Base-by-base conservation (phyloP, 1,140 invertebrate species). In the Drosophila erecta region DNA sequence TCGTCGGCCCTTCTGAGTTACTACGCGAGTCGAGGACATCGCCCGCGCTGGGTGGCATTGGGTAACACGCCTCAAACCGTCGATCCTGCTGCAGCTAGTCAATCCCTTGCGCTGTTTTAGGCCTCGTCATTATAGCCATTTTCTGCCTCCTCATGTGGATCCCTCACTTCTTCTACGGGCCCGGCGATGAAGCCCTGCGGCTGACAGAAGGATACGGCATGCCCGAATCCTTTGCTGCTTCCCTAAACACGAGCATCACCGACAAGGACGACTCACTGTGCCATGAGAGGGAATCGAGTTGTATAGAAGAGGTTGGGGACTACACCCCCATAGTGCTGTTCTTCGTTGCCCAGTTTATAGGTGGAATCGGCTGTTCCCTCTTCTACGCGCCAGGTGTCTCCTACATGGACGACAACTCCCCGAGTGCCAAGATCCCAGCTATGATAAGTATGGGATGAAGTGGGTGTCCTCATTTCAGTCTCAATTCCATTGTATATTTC, bases 141-240 rank as follows among this genome's bases (percentile, higher is more conserved):
- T 96, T 95, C 74, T 96, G 95, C 81, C 93, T 96, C 57, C 78
- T 96, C 46, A 95, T 94, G 54, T 94, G 95, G 57, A 73, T 95
- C 3, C 96, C 96, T 4, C 96, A 96, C 75, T 94, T 96, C 38
- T 91, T 97, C 14, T 97, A 96, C 77, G 95, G 95, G 0, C 93
- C 95, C 20, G 95, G 95, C 0, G 92, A 95, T 37, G 95, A 96
- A 62, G 95, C 95, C 0, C 77, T 96, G 2, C 80, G 93, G 24
- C 90, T 96, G 7, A 96, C 95, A 0, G 91, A 93, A 35, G 95
- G 96, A 79, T 95, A 94, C 72, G 94, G 93, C 14, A 3, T 33
- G 0, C 4, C 8, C 0, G 87, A 90, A 0, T 83, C 27, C 6
- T 58, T 53, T 0, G 80, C 80, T 1, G 86, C 17, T 6, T 70